Evolutionary conservation across 2,113 vertebrate genomes (phyloP).

Genomic region (Trogon melanurus): DNA sequence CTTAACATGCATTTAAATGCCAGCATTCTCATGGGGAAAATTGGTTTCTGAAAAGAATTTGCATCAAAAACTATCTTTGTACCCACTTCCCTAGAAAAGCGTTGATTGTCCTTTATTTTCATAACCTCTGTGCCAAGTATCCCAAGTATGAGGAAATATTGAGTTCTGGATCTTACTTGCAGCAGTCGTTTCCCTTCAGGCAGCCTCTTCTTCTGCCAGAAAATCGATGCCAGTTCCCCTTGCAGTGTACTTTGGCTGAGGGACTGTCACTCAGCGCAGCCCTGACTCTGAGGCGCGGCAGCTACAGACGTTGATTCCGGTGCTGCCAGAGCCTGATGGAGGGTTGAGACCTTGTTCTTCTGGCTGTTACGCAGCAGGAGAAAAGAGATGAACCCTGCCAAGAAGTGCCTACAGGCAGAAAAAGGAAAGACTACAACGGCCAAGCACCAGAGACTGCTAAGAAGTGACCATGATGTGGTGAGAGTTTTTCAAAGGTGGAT

Average conservation of each 20-base stretch:
- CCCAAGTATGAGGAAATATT: slow-evolving; percentile 17
- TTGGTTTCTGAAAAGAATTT: slow-evolving; percentile 26
- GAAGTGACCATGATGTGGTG: background rate
- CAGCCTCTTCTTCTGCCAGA: background rate
- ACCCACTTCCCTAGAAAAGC: background rate
- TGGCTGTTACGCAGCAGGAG: background rate
- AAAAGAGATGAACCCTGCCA: background rate
- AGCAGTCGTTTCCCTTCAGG: background rate
- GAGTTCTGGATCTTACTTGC: background rate
- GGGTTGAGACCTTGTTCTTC: background rate
- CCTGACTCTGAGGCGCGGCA: background rate
- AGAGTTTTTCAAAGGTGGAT: background rate
- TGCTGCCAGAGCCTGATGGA: background rate
- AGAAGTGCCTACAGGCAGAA: background rate
- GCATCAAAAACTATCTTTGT: background rate
- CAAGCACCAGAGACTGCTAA: background rate
- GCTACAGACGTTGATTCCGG: background rate
- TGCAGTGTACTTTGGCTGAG: accelerated
- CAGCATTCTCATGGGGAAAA: slow-evolving; percentile 1
- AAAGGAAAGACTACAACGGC: background rate
- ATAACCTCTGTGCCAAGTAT: slow-evolving; percentile 26
- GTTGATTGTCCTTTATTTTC: slow-evolving; percentile 19
- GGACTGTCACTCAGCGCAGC: background rate
- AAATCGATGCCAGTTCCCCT: background rate
- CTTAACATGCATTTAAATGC: slow-evolving; percentile 29